Percentiles rank a stretch among this genome's conserved stretches.
Evolutionary conservation across 2,113 vertebrate genomes (phyloP).

Genomic region (Ursus arctos): DNA sequence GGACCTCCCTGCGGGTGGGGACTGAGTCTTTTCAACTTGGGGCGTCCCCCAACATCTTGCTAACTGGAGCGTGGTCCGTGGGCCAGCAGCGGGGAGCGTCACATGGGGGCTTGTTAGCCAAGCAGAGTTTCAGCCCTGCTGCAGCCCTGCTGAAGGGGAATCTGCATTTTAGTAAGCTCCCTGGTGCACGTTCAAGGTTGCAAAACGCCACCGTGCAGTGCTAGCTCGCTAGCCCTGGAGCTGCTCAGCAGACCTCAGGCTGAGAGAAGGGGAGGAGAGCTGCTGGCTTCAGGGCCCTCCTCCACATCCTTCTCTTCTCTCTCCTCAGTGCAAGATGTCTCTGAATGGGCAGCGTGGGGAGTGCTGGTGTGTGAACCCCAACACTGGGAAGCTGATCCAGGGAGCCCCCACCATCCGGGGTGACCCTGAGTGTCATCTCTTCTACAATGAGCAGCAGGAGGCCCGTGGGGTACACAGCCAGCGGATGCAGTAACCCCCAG

Average conservation of each 20-base stretch:
- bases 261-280: no score
- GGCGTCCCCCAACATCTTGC: background rate
- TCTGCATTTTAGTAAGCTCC: background rate
- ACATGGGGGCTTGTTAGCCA: fast-evolving
- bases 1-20: background rate
- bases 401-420: conserved; percentile 93
- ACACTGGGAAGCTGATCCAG: conserved; percentile 93
- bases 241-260: background rate
- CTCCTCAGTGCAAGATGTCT: conserved; percentile 97
- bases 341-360: conserved; percentile 97
- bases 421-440: conserved; percentile 96
- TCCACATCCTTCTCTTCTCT: background rate
- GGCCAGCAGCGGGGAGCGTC: no score
- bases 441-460: conserved; percentile 90
- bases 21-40: background rate
- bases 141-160: background rate
- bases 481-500: conserved; percentile 83
- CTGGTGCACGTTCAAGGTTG: fast-evolving
- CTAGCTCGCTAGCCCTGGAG: fast-evolving
- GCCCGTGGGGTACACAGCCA: conserved; percentile 86
- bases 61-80: fast-evolving
- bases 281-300: fast-evolving
- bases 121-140: background rate
- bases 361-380: conserved; percentile 98
- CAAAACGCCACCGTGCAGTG: fast-evolving